Evolutionary conservation across 2,113 vertebrate genomes (phyloP), one percentile per base, ranked within the genome.

Genomic region (Bubo blakistoni): DNA sequence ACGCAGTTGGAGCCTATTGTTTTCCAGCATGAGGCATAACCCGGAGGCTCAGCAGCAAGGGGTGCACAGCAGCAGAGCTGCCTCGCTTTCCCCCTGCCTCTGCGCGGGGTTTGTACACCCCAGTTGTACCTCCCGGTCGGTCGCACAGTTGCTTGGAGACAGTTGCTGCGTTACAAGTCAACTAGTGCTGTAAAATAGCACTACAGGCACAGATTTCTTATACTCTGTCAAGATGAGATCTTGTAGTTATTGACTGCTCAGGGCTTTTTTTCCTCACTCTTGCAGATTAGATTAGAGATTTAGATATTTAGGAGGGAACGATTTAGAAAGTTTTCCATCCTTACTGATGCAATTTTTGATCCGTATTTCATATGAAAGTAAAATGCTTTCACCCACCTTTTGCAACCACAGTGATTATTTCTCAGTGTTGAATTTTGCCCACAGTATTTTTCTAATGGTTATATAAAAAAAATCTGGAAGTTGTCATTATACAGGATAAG

Each of bases 131-230:
- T 96, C 95, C 95, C 18, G 5, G 92, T 71, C 29, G 94, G 94
- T 67, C 92, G 96, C 97, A 96, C 54, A 87, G 98, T 99, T 99
- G 98, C 99, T 97, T 98, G 96, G 99, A 98, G 94, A 99, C 98
- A 26, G 98, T 98, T 98, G 98, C 99, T 86, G 98, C 44, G 98
- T 97, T 98, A 98, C 98, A 85, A 97, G 97, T 97, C 97, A 96
- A 94, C 94, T 89, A 94, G 97, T 66, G 81, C 95, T 81, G 88
- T 83, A 86, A 88, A 98, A 97, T 9, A 96, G 96, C 94, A 84
- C 92, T 93, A 93, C 84, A n/a, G 93, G 90, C 94, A 94, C 46
- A 30, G 72, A 90, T 21, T 76, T 70, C 46, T 46, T 86, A 77
- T 27, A 30, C 70, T 54, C 95, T 46, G 71, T 82, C 88, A 74